phyloP scores from a whole-genome alignment of 2,113 vertebrate species.

The Dromas ardeola region DNA sequence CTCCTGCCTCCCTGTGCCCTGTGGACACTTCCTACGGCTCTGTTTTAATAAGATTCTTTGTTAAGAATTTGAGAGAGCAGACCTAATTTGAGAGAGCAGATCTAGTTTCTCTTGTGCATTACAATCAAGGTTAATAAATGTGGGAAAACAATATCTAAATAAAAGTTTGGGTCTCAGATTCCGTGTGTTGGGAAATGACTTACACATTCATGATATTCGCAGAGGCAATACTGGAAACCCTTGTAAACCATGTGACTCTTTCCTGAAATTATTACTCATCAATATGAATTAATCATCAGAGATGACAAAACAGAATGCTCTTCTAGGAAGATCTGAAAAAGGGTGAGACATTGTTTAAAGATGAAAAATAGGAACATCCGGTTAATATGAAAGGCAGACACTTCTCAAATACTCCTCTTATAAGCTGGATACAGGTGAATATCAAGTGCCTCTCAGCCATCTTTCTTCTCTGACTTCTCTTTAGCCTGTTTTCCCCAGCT shows the following conservation, averaged over 20 bases:
- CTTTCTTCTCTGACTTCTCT: not conserved
- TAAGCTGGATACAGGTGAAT: not conserved
- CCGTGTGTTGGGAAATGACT: not conserved
- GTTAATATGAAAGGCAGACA: not conserved
- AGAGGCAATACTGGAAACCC: not conserved
- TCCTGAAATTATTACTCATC: not conserved
- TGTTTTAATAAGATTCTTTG: slow-evolving; percentile 8
- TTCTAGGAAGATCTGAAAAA: not conserved
- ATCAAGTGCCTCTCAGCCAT: not conserved
- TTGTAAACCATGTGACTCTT: not conserved
- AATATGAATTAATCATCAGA: not conserved
- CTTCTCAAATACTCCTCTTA: not conserved
- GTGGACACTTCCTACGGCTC: not conserved
- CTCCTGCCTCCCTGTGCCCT: not conserved
- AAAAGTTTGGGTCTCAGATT: not conserved
- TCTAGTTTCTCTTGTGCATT: not conserved
- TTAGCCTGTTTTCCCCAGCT: not conserved
- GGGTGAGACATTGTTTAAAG: not conserved
- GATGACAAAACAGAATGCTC: not conserved
- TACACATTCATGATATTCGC: not conserved
- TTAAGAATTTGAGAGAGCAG: not conserved
- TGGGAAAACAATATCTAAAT: not conserved
- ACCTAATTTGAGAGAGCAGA: not conserved
- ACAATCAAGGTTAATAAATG: not conserved
- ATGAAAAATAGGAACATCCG: not conserved